These are phyloP conservation scores for Drosophila pseudotalamancana DNA, from an alignment of 2,888 invertebrate species.

Conservation along the genomic window DNA sequence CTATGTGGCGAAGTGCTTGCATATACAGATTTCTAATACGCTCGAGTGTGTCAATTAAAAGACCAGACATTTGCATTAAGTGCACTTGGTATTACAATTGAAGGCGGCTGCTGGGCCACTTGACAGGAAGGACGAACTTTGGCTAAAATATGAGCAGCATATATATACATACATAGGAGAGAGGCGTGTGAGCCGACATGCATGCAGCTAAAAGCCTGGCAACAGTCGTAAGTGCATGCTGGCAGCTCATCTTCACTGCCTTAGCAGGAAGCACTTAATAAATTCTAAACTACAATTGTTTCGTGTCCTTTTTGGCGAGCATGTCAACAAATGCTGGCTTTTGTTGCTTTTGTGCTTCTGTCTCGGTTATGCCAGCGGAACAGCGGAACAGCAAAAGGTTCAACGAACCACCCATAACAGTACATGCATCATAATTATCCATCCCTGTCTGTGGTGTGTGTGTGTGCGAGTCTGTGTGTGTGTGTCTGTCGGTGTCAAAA, in stretches of 20 bases:
- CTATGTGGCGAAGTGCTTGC: neutral
- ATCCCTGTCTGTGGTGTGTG: neutral
- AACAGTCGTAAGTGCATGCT: constrained; percentile 56
- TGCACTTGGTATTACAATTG: constrained; percentile 20
- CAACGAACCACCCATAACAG: constrained; percentile 46
- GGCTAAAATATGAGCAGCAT: constrained; percentile 21
- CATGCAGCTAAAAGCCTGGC: constrained; percentile 37
- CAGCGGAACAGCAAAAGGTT: constrained; percentile 12
- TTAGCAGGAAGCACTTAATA: constrained; percentile 73
- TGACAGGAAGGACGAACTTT: constrained; percentile 47
- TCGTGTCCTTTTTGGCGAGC: constrained; percentile 30
- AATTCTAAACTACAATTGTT: constrained; percentile 70
- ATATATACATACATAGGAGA: neutral
- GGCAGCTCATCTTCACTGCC: constrained; percentile 36
- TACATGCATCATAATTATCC: constrained; percentile 48
- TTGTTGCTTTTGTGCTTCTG: constrained; percentile 32
- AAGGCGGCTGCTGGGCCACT: neutral
- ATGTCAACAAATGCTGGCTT: constrained; percentile 59
- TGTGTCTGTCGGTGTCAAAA: constrained; percentile 46
- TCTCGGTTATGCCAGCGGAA: too few relatives aligned
- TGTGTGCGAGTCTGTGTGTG: constrained; percentile 1
- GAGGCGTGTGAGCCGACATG: constrained; percentile 4
- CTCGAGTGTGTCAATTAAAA: constrained; percentile 49
- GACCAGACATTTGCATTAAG: constrained; percentile 56
- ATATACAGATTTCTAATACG: constrained; percentile 16